Conservation (phyloP, 2,888 invertebrate genomes). For the Tipula confusa region DNA sequence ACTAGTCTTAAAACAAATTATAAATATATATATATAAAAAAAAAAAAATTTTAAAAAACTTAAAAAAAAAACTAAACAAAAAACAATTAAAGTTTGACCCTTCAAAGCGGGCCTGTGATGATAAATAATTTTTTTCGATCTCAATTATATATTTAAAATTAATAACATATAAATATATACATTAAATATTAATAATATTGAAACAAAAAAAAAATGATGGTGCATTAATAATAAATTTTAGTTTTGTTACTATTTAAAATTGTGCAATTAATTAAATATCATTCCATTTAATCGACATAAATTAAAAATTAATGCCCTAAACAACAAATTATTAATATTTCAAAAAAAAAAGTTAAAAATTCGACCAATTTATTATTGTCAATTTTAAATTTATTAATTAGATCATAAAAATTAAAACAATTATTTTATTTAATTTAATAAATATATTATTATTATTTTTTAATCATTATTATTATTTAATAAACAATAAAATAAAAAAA, state of each 20-base stretch:
- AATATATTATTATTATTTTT: conserved; percentile 25
- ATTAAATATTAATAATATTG: conserved; percentile 8
- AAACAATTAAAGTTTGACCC: conserved; percentile 32
- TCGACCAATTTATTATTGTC: not conserved
- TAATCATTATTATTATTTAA: not conserved
- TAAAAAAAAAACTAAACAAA: not conserved
- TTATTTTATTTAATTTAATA: conserved; percentile 8
- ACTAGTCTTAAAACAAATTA: conserved; percentile 33
- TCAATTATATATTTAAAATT: conserved; percentile 31
- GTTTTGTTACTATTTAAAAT: not conserved
- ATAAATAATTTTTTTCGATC: conserved; percentile 32
- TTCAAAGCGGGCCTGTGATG: conserved; percentile 36
- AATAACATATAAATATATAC: too few relatives aligned
- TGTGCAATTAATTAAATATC: conserved; percentile 25
- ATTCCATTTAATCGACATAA: not conserved
- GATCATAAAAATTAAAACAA: conserved; percentile 20
- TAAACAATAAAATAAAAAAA: not conserved
- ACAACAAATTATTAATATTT: not conserved
- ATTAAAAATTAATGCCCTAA: not conserved
- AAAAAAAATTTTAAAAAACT: too few relatives aligned
- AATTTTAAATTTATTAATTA: conserved; percentile 13
- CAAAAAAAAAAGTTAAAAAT: too few relatives aligned
- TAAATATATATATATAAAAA: too few relatives aligned
- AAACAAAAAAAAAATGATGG: not conserved
- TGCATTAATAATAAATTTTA: conserved; percentile 25